Conservation (phyloP, 2,888 invertebrate genomes). For the Pachliopta kotzebuea region DNA sequence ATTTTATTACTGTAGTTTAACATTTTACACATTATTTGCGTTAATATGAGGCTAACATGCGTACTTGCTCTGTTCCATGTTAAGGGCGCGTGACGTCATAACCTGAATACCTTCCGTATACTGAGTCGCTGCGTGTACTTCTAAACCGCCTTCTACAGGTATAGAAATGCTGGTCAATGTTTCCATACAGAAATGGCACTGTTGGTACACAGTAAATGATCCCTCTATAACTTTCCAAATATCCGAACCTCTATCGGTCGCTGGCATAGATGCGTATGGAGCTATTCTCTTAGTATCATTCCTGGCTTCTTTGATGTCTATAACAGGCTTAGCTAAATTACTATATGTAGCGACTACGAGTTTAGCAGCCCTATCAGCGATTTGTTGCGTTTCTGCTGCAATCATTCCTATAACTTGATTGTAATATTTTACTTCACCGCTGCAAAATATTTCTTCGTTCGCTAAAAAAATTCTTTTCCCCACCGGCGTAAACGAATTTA, state of each 20-base stretch:
- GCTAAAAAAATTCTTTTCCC: slow-evolving; percentile 33
- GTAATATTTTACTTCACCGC: slow-evolving; percentile 76
- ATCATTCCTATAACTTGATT: slow-evolving; percentile 85
- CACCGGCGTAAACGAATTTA: slow-evolving; percentile 72
- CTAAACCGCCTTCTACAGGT: slow-evolving; percentile 83
- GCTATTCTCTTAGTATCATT: slow-evolving; percentile 40
- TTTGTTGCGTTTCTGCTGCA: slow-evolving; percentile 75
- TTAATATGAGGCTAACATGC: neutral
- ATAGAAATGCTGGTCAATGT: slow-evolving; percentile 78
- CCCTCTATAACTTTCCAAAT: slow-evolving; percentile 49
- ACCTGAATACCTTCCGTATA: slow-evolving; percentile 75
- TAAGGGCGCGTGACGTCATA: slow-evolving; percentile 70
- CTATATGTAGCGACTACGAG: slow-evolving; percentile 77
- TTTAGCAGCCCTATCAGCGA: slow-evolving; percentile 75
- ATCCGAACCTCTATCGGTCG: slow-evolving; percentile 41
- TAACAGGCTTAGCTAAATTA: slow-evolving; percentile 50
- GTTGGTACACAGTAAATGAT: slow-evolving; percentile 59
- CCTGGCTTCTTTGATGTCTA: slow-evolving; percentile 45
- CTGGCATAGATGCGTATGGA: slow-evolving; percentile 35
- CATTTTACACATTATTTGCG: too few relatives aligned
- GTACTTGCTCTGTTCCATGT: slow-evolving; percentile 76
- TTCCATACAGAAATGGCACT: slow-evolving; percentile 86
- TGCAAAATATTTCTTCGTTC: slow-evolving; percentile 71
- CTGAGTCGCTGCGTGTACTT: slow-evolving; percentile 80
- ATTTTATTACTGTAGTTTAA: too few relatives aligned